Conservation (phyloP, 2,797 vertebrate species). For the Rhinophrynus dorsalis region DNA sequence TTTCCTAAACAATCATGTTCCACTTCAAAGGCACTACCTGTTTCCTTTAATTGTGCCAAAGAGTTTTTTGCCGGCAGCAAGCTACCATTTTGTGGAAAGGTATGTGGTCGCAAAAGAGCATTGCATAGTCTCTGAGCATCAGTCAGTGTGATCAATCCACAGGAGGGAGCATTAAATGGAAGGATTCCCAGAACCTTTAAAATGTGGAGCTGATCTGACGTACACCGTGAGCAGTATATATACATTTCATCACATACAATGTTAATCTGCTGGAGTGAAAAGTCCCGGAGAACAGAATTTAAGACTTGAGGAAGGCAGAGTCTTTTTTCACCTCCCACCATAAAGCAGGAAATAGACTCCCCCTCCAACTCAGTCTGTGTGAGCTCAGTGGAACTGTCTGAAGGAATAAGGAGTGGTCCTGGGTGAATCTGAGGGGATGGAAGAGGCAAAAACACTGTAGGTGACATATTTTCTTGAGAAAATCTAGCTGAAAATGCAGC, state of each 20-base stretch:
- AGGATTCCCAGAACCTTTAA: constrained; percentile 96
- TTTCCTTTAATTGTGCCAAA: constrained; percentile 83
- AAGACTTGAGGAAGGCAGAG: constrained; percentile 96
- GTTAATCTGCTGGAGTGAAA: constrained; percentile 96
- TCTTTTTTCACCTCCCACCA: constrained; percentile 95
- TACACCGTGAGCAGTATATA: constrained; percentile 94
- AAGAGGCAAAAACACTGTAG: constrained; percentile 80
- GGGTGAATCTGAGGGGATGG: constrained; percentile 87
- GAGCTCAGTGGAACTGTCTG: constrained; percentile 94
- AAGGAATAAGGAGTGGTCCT: constrained; percentile 90
- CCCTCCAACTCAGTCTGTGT: constrained; percentile 92
- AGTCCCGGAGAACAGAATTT: constrained; percentile 95
- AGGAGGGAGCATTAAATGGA: constrained; percentile 95
- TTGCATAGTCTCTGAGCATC: constrained; percentile 97
- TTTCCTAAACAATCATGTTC: constrained; percentile 96
- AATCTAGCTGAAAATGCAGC: constrained; percentile 94
- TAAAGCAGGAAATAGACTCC: constrained; percentile 95
- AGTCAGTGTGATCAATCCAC: constrained; percentile 93
- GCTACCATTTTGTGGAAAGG: constrained; percentile 77
- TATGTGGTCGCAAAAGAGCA: constrained; percentile 86
- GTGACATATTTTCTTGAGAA: constrained; percentile 82
- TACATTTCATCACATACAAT: constrained; percentile 95
- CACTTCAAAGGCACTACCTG: constrained; percentile 91
- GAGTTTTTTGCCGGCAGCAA: constrained; percentile 78
- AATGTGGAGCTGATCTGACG: constrained; percentile 93